Base-by-base conservation (phyloP, 2,888 invertebrate genomes). In the Acleris holmiana region DNA sequence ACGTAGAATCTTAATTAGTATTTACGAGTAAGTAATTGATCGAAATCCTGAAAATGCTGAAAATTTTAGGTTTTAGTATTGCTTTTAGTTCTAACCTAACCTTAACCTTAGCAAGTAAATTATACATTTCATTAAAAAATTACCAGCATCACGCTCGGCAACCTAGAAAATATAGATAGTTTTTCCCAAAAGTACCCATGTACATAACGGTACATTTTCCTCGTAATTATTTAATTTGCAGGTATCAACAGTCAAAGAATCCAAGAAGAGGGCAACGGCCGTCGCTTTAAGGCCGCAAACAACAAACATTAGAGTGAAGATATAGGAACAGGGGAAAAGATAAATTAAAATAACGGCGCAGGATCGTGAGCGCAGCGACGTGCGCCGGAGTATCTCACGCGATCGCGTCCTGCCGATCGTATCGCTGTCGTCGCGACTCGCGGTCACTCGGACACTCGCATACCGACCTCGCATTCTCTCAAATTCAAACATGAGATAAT, bases 331-430 rank as follows among this genome's bases (percentile, higher is more conserved):
- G 63, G 59, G 64, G 63, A 74, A 68, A 71, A 69, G 69, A 72
- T 74, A 76, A 78, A 74, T 74, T 74, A 73, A 76, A 77, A 73
- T 75, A 77, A 76, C 74, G 76, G 75, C 65, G 35, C 68, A 65
- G 71, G 68, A 70, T 72, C 71, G 74, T 70, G 77, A 78, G 74
- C 71, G 61, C 64, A 53, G 79, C 69, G 74, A 85, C 86, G 86
- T 86, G 88, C 79, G 73, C 78, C 75, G 69, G 71, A 73, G 75
- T 83, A 87, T 88, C 88, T 85, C 88, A 86, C 88, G 87, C 88
- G 84, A 88, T 86, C 88, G 72, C 74, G 75, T 75, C 78, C 75
- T 73, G 69, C 72, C 74, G 68, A 65, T 80, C 72, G 72, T 84
- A 85, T 86, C 77, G 71, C 73, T 72, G 53, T 29, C 40, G 40